phyloP scores from a whole-genome alignment of 1,140 invertebrate species.

The Hesperophylax magnus region DNA sequence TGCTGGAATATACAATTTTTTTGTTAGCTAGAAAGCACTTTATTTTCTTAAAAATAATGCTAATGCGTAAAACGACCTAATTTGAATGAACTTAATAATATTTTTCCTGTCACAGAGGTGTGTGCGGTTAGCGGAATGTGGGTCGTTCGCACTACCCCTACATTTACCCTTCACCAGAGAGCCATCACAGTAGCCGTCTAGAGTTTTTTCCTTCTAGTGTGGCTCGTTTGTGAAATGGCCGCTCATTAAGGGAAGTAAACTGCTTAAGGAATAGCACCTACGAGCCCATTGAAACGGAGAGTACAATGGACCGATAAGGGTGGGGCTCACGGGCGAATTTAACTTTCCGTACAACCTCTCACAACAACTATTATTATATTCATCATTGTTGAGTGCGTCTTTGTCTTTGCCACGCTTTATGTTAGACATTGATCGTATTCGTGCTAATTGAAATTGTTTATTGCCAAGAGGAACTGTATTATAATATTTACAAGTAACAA shows the following conservation, averaged over 20 bases:
- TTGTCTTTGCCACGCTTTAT: conserved; percentile 4
- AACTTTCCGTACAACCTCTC: neutral
- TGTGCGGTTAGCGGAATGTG: neutral
- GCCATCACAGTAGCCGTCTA: neutral
- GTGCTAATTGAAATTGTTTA: neutral
- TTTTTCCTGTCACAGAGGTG: neutral
- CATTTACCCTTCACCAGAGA: neutral
- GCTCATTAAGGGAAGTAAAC: conserved; percentile 51
- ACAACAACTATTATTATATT: neutral
- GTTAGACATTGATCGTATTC: neutral
- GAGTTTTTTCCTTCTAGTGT: conserved; percentile 24
- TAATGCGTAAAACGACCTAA: no score
- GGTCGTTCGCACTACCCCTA: neutral
- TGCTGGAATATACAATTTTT: no score
- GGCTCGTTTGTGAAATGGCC: conserved; percentile 37
- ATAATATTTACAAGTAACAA: no score
- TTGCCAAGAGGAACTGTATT: no score
- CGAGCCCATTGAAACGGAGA: conserved; percentile 21
- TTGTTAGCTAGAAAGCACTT: no score
- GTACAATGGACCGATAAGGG: conserved; percentile 29
- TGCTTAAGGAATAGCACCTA: conserved; percentile 48
- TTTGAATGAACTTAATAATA: neutral
- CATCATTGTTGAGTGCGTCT: neutral
- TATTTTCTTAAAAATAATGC: no score
- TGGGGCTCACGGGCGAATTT: neutral